Percentiles rank a stretch among this genome's conserved stretches.
Evolutionary conservation across 1,140 invertebrate genomes (phyloP).

Genomic region (Heliothis virescens): DNA sequence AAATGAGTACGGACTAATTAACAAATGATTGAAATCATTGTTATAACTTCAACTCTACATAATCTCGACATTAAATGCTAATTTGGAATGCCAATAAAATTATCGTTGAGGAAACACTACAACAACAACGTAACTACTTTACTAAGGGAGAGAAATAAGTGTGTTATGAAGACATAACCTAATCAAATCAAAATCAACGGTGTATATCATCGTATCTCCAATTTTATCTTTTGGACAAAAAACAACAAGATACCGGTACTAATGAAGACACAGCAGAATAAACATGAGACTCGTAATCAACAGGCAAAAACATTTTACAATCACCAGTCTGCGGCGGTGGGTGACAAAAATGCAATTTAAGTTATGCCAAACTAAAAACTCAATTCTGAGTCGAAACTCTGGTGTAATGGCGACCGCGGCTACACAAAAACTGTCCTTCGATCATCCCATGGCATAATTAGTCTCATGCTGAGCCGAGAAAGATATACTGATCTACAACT

Average conservation of each 20-base stretch:
- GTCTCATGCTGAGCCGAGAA: conserved; percentile 67
- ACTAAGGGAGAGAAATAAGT: conserved; percentile 1
- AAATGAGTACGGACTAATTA: too few species aligned
- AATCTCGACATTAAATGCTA: not conserved
- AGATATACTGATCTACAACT: conserved; percentile 42
- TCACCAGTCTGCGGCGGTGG: conserved; percentile 57
- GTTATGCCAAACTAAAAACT: conserved; percentile 78
- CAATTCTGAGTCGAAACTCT: conserved; percentile 68
- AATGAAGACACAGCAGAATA: conserved; percentile 73
- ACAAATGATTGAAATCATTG: too few species aligned
- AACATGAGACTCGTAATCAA: conserved; percentile 66
- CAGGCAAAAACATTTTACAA: conserved; percentile 61
- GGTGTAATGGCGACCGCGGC: conserved; percentile 57
- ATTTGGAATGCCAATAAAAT: too few species aligned
- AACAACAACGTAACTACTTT: not conserved
- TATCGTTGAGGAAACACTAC: not conserved
- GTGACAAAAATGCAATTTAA: conserved; percentile 84
- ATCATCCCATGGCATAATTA: conserved; percentile 77
- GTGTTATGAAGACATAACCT: conserved; percentile 37
- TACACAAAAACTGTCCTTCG: conserved; percentile 67
- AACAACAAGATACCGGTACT: conserved; percentile 59
- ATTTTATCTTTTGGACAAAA: conserved; percentile 45
- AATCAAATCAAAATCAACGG: conserved; percentile 61
- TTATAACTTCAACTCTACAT: not conserved
- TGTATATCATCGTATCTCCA: conserved; percentile 56